Evolutionary conservation across 2,888 invertebrate genomes (phyloP).

Genomic region (Trachelus tabidus): DNA sequence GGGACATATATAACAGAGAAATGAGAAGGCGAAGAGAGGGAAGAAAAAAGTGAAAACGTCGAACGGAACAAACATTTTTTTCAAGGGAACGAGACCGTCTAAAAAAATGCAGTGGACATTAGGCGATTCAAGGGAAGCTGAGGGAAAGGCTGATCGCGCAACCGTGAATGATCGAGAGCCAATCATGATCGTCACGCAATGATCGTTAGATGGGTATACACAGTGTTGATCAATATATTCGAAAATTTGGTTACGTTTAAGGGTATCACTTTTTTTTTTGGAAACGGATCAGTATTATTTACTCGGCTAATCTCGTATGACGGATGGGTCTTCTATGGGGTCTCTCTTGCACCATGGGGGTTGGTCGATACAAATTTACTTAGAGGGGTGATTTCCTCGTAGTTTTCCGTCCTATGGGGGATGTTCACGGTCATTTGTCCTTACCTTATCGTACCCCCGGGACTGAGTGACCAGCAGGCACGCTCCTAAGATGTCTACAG

Average conservation of each 20-base stretch:
- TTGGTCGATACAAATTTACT: constrained; percentile 64
- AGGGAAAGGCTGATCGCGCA: constrained; percentile 36
- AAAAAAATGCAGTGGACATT: constrained; percentile 40
- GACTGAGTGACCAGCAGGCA: constrained; percentile 31
- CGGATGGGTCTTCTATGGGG: constrained; percentile 45
- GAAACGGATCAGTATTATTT: constrained; percentile 40
- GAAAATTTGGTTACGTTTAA: constrained; percentile 56
- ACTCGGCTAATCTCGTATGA: constrained; percentile 63
- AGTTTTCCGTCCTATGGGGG: constrained; percentile 49
- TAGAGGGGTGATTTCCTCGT: constrained; percentile 60
- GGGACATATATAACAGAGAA: background rate
- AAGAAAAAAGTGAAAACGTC: constrained; percentile 25
- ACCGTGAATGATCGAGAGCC: constrained; percentile 61
- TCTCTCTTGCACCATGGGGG: constrained; percentile 25
- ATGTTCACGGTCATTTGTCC: constrained; percentile 60
- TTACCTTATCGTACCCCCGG: constrained; percentile 62
- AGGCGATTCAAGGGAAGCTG: constrained; percentile 31
- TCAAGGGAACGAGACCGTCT: constrained; percentile 17
- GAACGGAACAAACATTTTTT: constrained; percentile 30
- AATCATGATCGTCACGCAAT: background rate
- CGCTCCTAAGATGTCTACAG: background rate
- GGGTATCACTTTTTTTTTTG: background rate
- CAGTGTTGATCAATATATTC: constrained; percentile 43
- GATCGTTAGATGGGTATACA: background rate
- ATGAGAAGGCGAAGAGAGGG: background rate